Evolutionary conservation across 2,888 invertebrate genomes (phyloP).

Genomic region (Volucella bombylans): DNA sequence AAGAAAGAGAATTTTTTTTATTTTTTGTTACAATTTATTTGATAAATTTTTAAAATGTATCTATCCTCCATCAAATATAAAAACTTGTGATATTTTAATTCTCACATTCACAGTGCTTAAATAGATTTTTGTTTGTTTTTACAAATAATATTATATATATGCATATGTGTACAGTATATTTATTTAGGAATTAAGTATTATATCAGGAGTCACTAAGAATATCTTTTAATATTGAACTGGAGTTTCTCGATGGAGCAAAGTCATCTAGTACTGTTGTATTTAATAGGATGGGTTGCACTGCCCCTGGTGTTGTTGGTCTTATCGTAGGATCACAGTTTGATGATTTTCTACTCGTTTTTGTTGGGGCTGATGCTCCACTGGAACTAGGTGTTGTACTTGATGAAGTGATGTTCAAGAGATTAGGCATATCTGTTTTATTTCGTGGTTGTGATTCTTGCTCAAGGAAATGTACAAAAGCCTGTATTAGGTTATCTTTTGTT

Average conservation of each 20-base stretch:
- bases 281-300: constrained; percentile 78
- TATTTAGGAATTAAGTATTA: constrained; percentile 55
- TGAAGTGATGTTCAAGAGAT: constrained; percentile 78
- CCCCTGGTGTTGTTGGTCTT: constrained; percentile 54
- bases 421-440: constrained; percentile 77
- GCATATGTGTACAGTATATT: constrained; percentile 23
- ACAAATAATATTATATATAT: constrained; percentile 41
- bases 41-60: constrained; percentile 29
- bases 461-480: constrained; percentile 82
- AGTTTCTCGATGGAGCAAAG: constrained; percentile 81
- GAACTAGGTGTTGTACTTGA: constrained; percentile 55
- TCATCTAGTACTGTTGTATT: constrained; percentile 79
- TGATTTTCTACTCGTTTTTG: constrained; percentile 53
- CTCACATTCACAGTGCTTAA: constrained; percentile 61
- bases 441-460: constrained; percentile 82
- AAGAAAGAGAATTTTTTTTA: not conserved
- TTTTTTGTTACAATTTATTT: constrained; percentile 54
- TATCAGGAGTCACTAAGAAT: constrained; percentile 82
- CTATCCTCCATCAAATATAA: constrained; percentile 61
- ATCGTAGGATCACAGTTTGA: constrained; percentile 58
- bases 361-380: constrained; percentile 37
- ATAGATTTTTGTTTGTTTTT: constrained; percentile 47
- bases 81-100: constrained; percentile 45
- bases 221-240: constrained; percentile 82
- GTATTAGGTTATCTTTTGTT: constrained; percentile 80